Conservation (phyloP, 2,797 vertebrate genomes). For the Molossus alvarezi region DNA sequence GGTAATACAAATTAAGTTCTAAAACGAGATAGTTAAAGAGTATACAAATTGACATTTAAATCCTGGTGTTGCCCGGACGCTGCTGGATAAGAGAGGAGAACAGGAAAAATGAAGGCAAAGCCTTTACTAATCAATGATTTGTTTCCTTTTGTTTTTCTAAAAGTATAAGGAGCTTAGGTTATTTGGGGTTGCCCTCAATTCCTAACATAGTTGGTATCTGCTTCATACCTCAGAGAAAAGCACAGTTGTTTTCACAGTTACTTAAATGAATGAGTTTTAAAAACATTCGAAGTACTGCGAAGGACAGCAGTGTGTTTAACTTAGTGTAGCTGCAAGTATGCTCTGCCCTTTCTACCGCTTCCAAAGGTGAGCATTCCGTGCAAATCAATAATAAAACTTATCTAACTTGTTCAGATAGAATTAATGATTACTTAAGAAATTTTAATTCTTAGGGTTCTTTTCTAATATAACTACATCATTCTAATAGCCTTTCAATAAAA, state of each 20-base stretch:
- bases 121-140: background rate
- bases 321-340: background rate
- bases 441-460: background rate
- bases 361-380: background rate
- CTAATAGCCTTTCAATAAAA: background rate
- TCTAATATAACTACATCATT: background rate
- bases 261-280: background rate
- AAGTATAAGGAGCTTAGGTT: background rate
- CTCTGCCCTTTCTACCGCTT: background rate
- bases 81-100: background rate
- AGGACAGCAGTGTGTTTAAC: background rate
- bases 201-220: background rate
- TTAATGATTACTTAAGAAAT: background rate
- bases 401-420: background rate
- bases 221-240: background rate
- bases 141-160: background rate
- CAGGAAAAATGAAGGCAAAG: background rate
- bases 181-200: background rate
- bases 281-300: slow-evolving; percentile 15
- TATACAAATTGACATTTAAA: background rate
- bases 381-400: background rate
- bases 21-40: background rate
- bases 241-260: background rate
- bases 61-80: background rate
- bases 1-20: background rate